phyloP scores from a whole-genome alignment of 53 echinoderm and acorn worm species.

The Pentamera pediparva region DNA sequence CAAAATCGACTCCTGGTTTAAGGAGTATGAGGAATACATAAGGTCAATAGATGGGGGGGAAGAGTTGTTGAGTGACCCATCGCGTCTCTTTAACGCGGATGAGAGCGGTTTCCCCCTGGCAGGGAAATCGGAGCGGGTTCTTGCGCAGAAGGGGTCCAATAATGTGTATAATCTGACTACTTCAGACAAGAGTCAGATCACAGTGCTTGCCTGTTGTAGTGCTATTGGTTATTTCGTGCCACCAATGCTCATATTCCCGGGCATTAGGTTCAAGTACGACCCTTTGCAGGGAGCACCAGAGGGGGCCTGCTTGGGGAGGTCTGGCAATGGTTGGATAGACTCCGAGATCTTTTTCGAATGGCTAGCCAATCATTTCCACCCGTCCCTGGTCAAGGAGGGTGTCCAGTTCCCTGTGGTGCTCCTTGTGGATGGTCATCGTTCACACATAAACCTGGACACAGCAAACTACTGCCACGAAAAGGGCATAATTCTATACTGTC shows the following conservation, averaged over 20 bases:
- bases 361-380: conserved; percentile 31
- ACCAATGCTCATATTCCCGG: conserved; percentile 19
- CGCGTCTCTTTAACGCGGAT: conserved; percentile 50
- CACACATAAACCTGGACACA: conserved; percentile 20
- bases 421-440: conserved; percentile 29
- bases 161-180: conserved; percentile 25
- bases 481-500: conserved; percentile 13
- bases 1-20: conserved; percentile 47
- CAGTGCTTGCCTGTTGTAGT: conserved; percentile 14
- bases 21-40: neutral
- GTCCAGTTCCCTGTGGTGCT: conserved; percentile 9
- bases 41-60: neutral
- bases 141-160: conserved; percentile 33
- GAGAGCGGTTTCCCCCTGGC: conserved; percentile 39
- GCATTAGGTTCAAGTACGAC: conserved; percentile 14
- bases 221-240: conserved; percentile 22
- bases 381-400: neutral
- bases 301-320: conserved; percentile 10
- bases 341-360: conserved; percentile 20
- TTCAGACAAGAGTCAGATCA: conserved; percentile 11
- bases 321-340: conserved; percentile 28
- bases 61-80: conserved; percentile 24
- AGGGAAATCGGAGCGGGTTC: conserved; percentile 24
- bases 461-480: conserved; percentile 22
- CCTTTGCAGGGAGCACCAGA: conserved; percentile 42